A percentile compares a stretch with the other conserved stretches of the same genome.
Evolutionary conservation across 37 sponge, comb jelly and placozoan species (phyloP).

Genomic region (Geodia barretti): DNA sequence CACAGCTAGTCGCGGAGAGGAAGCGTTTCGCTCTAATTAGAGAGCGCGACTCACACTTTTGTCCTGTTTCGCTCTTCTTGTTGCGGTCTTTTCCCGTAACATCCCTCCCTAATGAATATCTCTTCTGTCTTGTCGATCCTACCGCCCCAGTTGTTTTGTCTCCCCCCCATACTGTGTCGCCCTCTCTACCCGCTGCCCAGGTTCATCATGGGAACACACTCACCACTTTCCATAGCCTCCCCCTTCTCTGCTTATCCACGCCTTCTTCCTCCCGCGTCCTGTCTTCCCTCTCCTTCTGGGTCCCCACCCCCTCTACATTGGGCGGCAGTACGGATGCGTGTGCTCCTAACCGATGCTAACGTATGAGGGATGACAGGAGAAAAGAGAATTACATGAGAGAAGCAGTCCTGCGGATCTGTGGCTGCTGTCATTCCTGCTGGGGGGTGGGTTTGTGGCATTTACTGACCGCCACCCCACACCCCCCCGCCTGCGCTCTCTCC

Average conservation of each 20-base stretch:
- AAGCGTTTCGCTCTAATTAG: background rate
- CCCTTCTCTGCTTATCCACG: background rate
- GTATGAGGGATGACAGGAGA: background rate
- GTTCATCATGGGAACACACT: background rate
- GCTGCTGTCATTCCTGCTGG: no score
- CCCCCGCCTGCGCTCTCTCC: no score
- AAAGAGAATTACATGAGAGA: background rate
- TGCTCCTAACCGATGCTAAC: background rate
- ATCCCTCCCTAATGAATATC: constrained; percentile 67
- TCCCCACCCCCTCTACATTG: no score
- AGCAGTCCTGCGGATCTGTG: no score
- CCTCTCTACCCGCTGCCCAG: no score
- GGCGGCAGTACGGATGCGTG: no score
- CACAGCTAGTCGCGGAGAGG: no score
- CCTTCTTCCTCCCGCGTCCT: background rate
- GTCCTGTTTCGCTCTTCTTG: constrained; percentile 75
- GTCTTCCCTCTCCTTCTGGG: no score
- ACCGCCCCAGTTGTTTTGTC: constrained; percentile 10
- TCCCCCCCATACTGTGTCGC: no score
- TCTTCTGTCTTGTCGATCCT: constrained; percentile 22
- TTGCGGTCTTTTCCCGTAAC: constrained; percentile 89
- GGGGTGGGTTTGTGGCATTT: background rate
- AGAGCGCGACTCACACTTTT: constrained; percentile 70
- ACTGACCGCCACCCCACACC: background rate
- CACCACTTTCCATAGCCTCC: background rate